Percentiles rank a stretch among this genome's conserved stretches.
Conservation (phyloP, 2,888 invertebrate species). For the Pardosa pseudoannulata region DNA sequence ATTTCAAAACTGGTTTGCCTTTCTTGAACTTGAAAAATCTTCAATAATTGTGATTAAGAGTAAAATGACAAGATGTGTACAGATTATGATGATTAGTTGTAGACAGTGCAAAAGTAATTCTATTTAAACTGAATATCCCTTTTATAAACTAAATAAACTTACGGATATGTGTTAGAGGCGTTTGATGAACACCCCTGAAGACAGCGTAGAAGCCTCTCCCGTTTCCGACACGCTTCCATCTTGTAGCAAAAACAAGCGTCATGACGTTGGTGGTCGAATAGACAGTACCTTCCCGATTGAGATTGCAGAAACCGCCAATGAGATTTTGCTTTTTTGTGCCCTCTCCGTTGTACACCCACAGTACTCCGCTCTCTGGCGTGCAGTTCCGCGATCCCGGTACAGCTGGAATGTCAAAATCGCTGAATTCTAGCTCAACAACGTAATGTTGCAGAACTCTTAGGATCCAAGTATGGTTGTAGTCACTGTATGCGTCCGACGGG, state of each 20-base stretch:
- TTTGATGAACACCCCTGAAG: conserved; percentile 66
- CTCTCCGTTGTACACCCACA: conserved; percentile 73
- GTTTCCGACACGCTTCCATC: conserved; percentile 75
- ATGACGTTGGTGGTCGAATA: conserved; percentile 72
- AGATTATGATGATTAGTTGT: too few relatives aligned
- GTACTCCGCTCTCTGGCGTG: conserved; percentile 72
- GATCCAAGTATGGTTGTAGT: conserved; percentile 74
- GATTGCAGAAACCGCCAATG: conserved; percentile 75
- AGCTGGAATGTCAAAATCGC: conserved; percentile 75
- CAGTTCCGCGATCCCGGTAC: conserved; percentile 74
- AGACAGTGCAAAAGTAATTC: too few relatives aligned
- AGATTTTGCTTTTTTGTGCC: conserved; percentile 31
- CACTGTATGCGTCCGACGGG: conserved; percentile 58
- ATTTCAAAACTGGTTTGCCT: too few relatives aligned
- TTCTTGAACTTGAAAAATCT: too few relatives aligned
- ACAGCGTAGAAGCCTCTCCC: conserved; percentile 75
- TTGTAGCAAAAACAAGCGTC: conserved; percentile 73
- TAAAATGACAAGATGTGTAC: too few relatives aligned
- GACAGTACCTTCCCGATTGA: conserved; percentile 74
- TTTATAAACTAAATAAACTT: neutral
- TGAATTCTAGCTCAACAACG: conserved; percentile 74
- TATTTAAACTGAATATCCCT: neutral
- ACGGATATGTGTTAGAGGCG: conserved; percentile 12
- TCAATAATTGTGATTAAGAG: too few relatives aligned
- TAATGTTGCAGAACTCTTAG: conserved; percentile 66